Percentiles rank a stretch among this genome's conserved stretches.
These are phyloP conservation scores for Dryoscopus gambensis DNA, from an alignment of 2,113 vertebrate genomes.

Conservation along the genomic window DNA sequence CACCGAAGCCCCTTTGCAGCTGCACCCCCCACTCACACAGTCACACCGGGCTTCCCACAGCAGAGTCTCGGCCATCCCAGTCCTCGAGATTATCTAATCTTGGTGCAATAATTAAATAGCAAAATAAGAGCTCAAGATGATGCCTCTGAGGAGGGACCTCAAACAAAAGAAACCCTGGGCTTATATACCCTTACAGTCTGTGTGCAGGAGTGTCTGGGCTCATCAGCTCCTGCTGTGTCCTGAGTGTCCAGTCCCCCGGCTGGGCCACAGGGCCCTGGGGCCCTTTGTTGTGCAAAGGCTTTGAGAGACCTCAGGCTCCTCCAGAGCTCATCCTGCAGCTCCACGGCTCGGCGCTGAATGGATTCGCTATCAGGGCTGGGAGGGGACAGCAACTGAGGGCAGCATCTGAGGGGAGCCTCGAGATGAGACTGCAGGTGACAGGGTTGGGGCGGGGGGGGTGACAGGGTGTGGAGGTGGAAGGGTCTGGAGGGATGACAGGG, in stretches of 20 bases:
- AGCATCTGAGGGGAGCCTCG: neutral
- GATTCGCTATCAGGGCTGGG: neutral
- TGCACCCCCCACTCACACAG: neutral
- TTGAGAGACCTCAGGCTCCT: too few relatives aligned
- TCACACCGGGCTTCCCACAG: neutral
- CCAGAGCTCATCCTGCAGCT: neutral
- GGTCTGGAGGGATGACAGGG: too few relatives aligned
- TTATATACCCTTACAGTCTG: neutral
- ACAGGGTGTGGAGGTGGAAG: neutral
- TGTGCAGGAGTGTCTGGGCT: neutral
- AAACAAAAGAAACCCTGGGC: neutral
- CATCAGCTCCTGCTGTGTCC: neutral
- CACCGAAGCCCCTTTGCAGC: neutral
- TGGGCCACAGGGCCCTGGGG: neutral
- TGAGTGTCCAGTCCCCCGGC: neutral
- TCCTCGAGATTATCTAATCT: neutral
- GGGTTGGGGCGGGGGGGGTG: neutral
- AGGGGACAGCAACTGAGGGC: neutral
- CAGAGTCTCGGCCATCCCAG: neutral
- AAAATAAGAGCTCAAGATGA: neutral
- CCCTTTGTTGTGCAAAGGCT: neutral
- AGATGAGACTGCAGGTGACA: rapidly evolving
- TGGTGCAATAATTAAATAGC: neutral
- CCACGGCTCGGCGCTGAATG: rapidly evolving
- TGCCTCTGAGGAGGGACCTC: neutral